Evolutionary conservation across 1,140 invertebrate species (phyloP).

Genomic region (Myzus persicae): DNA sequence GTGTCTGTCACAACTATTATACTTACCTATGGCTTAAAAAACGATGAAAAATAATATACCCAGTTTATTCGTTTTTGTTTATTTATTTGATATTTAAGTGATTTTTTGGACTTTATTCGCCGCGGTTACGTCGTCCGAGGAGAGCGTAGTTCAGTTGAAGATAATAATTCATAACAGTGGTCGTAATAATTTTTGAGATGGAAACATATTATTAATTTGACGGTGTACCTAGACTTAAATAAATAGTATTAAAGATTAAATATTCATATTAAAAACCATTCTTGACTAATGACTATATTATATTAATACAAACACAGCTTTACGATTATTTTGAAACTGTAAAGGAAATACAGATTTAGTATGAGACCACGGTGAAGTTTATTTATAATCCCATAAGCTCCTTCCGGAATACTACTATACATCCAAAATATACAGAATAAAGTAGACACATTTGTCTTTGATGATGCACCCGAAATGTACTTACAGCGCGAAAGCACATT

Average conservation of each 20-base stretch:
- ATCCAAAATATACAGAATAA: not conserved
- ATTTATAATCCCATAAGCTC: slow-evolving; percentile 1
- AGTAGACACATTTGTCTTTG: not conserved
- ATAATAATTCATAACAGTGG: no score
- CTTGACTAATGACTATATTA: no score
- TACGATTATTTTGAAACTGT: not conserved
- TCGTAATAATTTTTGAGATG: not conserved
- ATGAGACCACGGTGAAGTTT: not conserved
- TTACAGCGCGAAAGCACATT: not conserved
- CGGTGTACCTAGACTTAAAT: not conserved
- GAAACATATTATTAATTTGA: not conserved
- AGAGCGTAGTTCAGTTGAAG: no score
- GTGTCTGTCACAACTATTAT: no score
- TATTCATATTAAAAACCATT: not conserved
- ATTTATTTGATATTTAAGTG: not conserved
- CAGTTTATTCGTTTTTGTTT: not conserved
- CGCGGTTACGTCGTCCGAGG: no score
- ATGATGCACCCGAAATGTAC: not conserved
- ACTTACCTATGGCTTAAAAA: not conserved
- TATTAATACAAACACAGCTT: not conserved
- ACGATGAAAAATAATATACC: not conserved
- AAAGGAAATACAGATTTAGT: not conserved
- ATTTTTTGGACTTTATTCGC: not conserved
- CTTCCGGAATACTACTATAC: not conserved
- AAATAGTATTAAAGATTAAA: not conserved